Percentiles rank a stretch among this genome's conserved stretches.
Evolutionary conservation across 2,113 vertebrate genomes (phyloP).

Genomic region (Campylomormyrus tamandua): DNA sequence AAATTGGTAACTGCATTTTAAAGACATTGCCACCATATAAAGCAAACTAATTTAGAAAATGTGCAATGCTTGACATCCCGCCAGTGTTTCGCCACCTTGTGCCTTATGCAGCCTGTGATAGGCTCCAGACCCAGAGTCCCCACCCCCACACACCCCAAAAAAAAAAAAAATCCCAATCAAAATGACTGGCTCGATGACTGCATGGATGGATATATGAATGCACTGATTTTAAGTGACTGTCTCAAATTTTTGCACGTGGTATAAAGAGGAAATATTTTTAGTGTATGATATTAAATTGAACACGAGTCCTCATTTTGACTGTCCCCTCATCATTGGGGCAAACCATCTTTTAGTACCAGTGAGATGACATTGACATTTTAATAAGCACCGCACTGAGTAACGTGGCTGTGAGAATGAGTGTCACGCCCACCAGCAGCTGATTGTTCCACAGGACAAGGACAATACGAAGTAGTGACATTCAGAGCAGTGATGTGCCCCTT

Average conservation of each 20-base stretch:
- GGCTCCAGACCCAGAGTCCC: neutral
- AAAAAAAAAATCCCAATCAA: neutral
- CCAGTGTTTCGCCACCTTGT: neutral
- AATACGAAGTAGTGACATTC: slow-evolving; percentile 44
- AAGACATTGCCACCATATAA: neutral
- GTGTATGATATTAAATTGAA: too few relatives aligned
- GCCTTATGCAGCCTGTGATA: too few relatives aligned
- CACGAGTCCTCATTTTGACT: slow-evolving; percentile 34
- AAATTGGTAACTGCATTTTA: neutral
- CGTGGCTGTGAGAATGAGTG: slow-evolving; percentile 54
- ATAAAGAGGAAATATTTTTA: neutral
- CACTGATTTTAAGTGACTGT: neutral
- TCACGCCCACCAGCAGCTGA: slow-evolving; percentile 50
- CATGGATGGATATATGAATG: neutral
- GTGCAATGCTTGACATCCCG: neutral
- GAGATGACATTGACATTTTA: slow-evolving; percentile 38
- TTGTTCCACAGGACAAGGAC: slow-evolving; percentile 55
- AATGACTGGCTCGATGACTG: neutral
- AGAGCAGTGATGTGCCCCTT: slow-evolving; percentile 37
- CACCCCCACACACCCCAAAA: too few relatives aligned
- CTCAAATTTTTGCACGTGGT: neutral
- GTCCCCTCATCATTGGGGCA: slow-evolving; percentile 17
- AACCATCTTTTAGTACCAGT: neutral
- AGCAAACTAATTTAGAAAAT: neutral
- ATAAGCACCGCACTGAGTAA: slow-evolving; percentile 52